A percentile compares a stretch with the other conserved stretches of the same genome.
phyloP scores from a whole-genome alignment of 2,113 vertebrate species.

The Pipa parva region DNA sequence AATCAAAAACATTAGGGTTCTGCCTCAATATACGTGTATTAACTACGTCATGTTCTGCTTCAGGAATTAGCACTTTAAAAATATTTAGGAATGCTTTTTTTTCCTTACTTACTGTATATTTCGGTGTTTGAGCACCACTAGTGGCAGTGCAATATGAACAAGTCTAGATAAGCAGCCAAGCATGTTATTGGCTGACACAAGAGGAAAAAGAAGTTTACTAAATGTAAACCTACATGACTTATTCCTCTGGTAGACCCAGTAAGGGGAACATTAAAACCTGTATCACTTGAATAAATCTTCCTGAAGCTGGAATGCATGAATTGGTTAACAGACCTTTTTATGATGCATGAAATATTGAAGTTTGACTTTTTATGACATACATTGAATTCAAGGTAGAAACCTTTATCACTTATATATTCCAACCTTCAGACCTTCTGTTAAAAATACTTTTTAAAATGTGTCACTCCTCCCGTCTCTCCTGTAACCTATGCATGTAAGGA shows the following conservation, averaged over 20 bases:
- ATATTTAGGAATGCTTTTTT: no score
- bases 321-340: conserved; percentile 1
- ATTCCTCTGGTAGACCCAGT: neutral
- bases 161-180: no score
- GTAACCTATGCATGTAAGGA: no score
- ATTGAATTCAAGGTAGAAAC: neutral
- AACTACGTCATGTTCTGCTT: no score
- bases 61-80: no score
- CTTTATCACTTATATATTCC: neutral
- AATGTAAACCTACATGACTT: neutral
- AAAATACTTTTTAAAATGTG: no score
- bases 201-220: neutral
- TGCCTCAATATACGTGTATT: no score
- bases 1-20: no score
- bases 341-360: conserved; percentile 2
- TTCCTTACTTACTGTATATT: no score
- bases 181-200: neutral
- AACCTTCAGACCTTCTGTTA: neutral
- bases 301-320: neutral
- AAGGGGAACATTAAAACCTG: neutral
- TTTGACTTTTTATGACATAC: neutral
- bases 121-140: no score
- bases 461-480: no score
- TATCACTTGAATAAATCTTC: neutral
- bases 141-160: no score